Base-by-base conservation (phyloP, 2,888 invertebrate genomes). In the Eupithecia exiguata region DNA sequence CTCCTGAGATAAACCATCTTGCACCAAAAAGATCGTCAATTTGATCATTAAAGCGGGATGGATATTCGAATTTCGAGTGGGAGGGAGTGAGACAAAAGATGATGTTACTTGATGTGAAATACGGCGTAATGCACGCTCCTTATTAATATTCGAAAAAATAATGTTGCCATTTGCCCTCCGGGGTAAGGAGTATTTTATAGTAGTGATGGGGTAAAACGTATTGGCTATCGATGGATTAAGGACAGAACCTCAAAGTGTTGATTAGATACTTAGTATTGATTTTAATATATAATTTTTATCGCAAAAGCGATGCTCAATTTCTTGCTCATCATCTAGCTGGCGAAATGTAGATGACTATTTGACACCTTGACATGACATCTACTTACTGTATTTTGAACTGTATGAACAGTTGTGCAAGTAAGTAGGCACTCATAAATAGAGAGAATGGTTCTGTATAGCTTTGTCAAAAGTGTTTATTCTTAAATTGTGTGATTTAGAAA, bases 91-190 rank as follows among this genome's bases (percentile, higher is more conserved):
- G 88, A 89, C 5, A 77, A 76, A 85, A 83, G 83, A 84, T 88
- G 87, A 91, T 89, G 87, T 92, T 90, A 86, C 90, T 87, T 86
- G 88, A 90, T 89, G 92, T 92, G 91, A 93, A 91, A 92, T 92
- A 92, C 92, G 89, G 91, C 89, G 91, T 93, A 93, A 92, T 91
- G 91, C 91, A 89, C 89, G 89, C 90, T 91, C 87, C 91, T 92
- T 93, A 92, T 92, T 93, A 93, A 93, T 92, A 93, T 93, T 92
- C 91, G 87, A 92, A 92, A 93, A 92, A 93, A 93, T 90, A 93
- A 93, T 92, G 89, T 91, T 91, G 88, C 92, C 90, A 91, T 90
- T 86, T 87, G 89, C 90, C 92, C 89, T 84, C 81, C 80, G 91
- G 92, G 85, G 81, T 84, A 86, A 89, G 88, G 89, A 88, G 91